Conservation (phyloP, 2,888 invertebrate genomes). For the Leucophora obtusa region DNA sequence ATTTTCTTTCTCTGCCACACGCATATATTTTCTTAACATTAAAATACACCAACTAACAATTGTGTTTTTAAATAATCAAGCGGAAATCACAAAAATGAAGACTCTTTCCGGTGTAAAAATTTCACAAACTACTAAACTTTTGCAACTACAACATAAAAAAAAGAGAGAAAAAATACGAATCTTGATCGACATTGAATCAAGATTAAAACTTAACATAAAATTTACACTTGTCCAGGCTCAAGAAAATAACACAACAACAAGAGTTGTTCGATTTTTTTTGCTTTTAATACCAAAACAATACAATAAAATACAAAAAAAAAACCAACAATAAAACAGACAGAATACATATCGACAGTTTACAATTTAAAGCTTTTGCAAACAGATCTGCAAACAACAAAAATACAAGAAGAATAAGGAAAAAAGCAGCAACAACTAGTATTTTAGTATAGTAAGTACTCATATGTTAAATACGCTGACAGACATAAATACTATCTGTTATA, state of each 20-base stretch:
- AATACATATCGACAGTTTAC: conserved; percentile 58
- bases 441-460: conserved; percentile 60
- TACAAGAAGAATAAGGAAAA: conserved; percentile 16
- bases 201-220: conserved; percentile 72
- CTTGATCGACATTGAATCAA: conserved; percentile 69
- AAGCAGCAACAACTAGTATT: conserved; percentile 46
- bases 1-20: conserved; percentile 46
- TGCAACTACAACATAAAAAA: conserved; percentile 37
- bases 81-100: conserved; percentile 68
- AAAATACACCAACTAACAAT: conserved; percentile 5
- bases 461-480: conserved; percentile 67
- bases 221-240: conserved; percentile 70
- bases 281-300: conserved; percentile 23
- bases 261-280: conserved; percentile 6
- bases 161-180: conserved; percentile 48
- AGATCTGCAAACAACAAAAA: conserved; percentile 13
- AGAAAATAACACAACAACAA: conserved; percentile 33
- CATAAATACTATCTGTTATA: conserved; percentile 48
- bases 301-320: conserved; percentile 24
- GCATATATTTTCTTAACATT: background rate
- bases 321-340: conserved; percentile 44
- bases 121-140: conserved; percentile 47
- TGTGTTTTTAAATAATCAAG: conserved; percentile 54
- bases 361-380: conserved; percentile 51
- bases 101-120: conserved; percentile 67